phyloP scores from a whole-genome alignment of 1,140 invertebrate genomes.

The Bombus vancouverensis region DNA sequence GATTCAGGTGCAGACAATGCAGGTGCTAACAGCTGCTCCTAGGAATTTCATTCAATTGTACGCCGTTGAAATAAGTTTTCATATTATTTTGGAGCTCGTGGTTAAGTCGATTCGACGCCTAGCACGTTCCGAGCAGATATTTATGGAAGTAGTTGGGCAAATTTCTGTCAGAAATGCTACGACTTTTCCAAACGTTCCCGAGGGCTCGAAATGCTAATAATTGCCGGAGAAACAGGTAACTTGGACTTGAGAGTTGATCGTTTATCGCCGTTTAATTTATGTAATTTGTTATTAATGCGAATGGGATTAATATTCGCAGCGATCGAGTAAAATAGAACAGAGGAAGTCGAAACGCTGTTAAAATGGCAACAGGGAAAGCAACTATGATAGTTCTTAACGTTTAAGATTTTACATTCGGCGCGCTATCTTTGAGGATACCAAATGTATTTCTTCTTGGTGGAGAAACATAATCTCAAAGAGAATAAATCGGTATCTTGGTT shows the following conservation, averaged over 20 bases:
- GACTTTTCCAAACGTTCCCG: background rate
- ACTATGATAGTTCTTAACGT: too few relatives aligned
- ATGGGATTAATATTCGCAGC: too few relatives aligned
- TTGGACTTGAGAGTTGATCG: too few relatives aligned
- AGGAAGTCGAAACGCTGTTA: too few relatives aligned
- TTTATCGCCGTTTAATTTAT: too few relatives aligned
- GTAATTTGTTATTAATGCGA: too few relatives aligned
- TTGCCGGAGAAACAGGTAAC: too few relatives aligned
- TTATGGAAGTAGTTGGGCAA: background rate
- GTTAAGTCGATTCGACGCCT: constrained; percentile 17
- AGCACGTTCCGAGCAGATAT: background rate
- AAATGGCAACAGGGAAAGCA: too few relatives aligned
- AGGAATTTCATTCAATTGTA: constrained; percentile 49
- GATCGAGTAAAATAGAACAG: too few relatives aligned
- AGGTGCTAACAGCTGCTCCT: constrained; percentile 35
- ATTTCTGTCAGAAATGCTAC: background rate
- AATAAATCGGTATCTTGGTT: background rate
- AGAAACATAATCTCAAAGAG: background rate
- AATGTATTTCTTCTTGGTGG: background rate
- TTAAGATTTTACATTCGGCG: background rate
- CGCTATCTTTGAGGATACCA: too few relatives aligned
- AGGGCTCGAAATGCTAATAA: too few relatives aligned
- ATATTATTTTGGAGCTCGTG: constrained; percentile 45
- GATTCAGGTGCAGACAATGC: constrained; percentile 61
- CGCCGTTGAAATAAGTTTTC: constrained; percentile 51